A percentile compares a stretch with the other conserved stretches of the same genome.
Conservation (phyloP, 2,797 vertebrate species). For the Australoheros facetus region DNA sequence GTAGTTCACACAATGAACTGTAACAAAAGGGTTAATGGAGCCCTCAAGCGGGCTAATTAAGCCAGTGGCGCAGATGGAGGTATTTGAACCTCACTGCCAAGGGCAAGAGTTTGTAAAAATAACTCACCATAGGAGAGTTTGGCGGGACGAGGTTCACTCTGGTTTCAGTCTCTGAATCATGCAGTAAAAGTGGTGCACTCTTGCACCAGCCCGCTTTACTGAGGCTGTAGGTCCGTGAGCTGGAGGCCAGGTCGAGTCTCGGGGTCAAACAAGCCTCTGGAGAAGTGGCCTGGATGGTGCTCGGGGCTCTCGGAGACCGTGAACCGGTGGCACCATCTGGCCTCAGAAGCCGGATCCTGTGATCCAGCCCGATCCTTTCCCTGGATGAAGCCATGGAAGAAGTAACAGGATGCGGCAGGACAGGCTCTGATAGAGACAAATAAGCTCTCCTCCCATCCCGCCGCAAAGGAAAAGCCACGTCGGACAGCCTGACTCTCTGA, state of each 20-base stretch:
- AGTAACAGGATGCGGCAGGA: conserved; percentile 72
- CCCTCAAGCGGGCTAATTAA: not conserved
- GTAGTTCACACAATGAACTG: not conserved
- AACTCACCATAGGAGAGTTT: conserved; percentile 80
- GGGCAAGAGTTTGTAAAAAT: accelerated
- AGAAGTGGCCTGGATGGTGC: conserved; percentile 66
- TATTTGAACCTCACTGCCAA: not conserved
- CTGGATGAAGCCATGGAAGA: conserved; percentile 79
- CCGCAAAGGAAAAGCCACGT: conserved; percentile 46
- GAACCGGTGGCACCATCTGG: conserved; percentile 75
- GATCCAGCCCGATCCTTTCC: conserved; percentile 62
- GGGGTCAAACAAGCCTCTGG: conserved; percentile 40
- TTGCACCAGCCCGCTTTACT: conserved; percentile 56
- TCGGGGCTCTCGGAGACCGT: conserved; percentile 70
- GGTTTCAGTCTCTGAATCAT: conserved; percentile 73
- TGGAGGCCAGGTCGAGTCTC: conserved; percentile 20
- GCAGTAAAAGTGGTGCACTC: conserved; percentile 66
- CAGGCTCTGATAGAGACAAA: conserved; percentile 73
- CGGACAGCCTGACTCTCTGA: conserved; percentile 48
- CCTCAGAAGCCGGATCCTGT: conserved; percentile 63
- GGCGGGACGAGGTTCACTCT: conserved; percentile 77
- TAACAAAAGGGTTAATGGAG: not conserved
- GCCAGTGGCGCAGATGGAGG: not conserved
- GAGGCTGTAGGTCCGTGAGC: conserved; percentile 16
- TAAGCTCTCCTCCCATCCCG: conserved; percentile 51